Base-by-base conservation (phyloP, 1,140 invertebrate genomes). In the Papilio polyxenes region DNA sequence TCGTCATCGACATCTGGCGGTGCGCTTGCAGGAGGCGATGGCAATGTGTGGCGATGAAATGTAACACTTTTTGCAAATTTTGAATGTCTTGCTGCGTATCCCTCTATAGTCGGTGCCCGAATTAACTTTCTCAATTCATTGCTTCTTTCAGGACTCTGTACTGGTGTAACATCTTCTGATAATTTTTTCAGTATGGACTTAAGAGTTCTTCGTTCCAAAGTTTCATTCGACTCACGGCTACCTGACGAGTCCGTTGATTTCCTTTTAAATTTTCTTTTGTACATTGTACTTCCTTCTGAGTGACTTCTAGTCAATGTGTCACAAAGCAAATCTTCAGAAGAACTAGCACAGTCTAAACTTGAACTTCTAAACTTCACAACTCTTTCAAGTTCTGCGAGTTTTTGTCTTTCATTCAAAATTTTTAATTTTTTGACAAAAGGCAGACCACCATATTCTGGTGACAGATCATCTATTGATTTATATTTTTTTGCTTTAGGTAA, bases 11-110 rank as follows among this genome's bases (percentile, higher is more conserved):
- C 78, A 85, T 94, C 91, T 77, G 87, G 86, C 53, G 89, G 90
- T 82, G 94, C 95, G 92, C 95, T 96, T 78, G 93, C 92, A 17
- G 97, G 97, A 77, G 97, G 97, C 87, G 97, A 97, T 84, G 97
- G 96, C 88, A 98, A 95, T 81, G 97, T 98, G 90, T 97, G 97
- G 83, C 97, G 95, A 92, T 98, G 97, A 94, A 98, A 98, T 78
- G 97, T 98, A 77, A 98, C 97, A 93, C 97, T 98, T 95, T 98
- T 98, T 56, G 97, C 96, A 89, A 98, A 96, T 91, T 98, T 98
- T 81, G 97, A 97, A 92, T 98, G 97, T 89, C 98, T 95, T 51
- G 97, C 97, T 37, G 97, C 97, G 92, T 98, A 98, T 72, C 97
- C 98, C 95, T 97, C 97, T 82, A 98, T 95, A 69, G 97, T 98